These are phyloP conservation scores for Melinaea menophilus DNA, from an alignment of 2,888 invertebrate species.

Conservation along the genomic window DNA sequence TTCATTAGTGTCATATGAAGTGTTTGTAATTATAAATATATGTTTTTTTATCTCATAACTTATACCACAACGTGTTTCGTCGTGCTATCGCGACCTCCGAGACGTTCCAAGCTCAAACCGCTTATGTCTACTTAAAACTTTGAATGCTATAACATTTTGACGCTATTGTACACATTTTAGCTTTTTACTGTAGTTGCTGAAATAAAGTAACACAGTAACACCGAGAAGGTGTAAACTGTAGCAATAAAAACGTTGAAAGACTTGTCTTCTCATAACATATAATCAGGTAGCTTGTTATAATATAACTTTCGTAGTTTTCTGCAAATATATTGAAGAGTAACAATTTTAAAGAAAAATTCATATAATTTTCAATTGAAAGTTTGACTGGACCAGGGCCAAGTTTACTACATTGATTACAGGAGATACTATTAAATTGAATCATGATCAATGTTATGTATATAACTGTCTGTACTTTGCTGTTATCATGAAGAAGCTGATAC, in stretches of 20 bases:
- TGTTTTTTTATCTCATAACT: slow-evolving; percentile 8
- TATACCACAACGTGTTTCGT: slow-evolving; percentile 29
- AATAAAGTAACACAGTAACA: slow-evolving; percentile 13
- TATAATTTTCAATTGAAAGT: no score
- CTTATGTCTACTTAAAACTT: slow-evolving; percentile 43
- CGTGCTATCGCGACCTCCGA: slow-evolving; percentile 40
- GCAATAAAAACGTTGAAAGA: background rate
- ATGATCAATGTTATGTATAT: no score
- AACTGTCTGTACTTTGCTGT: no score
- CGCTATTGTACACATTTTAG: slow-evolving; percentile 21
- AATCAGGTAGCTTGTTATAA: no score
- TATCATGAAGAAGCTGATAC: no score
- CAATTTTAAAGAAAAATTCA: no score
- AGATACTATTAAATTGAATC: no score
- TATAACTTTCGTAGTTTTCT: no score
- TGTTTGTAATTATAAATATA: background rate
- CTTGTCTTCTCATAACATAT: background rate
- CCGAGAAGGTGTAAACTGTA: background rate
- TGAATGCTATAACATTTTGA: slow-evolving; percentile 35
- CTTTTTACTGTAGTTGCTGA: slow-evolving; percentile 19
- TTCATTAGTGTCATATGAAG: background rate
- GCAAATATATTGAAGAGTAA: no score
- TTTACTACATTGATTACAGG: no score
- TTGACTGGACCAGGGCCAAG: no score
- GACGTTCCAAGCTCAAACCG: slow-evolving; percentile 40